These are phyloP conservation scores for Anoplophora glabripennis DNA, from an alignment of 1,140 invertebrate species.

Conservation along the genomic window DNA sequence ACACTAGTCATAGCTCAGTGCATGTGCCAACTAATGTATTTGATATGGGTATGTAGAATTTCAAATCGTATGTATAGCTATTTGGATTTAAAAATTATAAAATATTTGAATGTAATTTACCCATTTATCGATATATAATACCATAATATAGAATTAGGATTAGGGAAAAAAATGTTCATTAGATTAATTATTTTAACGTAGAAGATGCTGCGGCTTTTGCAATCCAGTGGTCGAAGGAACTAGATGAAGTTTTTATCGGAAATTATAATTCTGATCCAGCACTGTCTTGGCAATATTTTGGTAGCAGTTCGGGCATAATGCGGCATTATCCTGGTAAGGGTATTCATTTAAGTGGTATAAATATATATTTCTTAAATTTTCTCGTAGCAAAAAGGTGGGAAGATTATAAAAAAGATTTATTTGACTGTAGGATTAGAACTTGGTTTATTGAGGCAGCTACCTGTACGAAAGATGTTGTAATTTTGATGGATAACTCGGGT, in stretches of 20 bases:
- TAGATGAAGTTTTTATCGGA: slow-evolving; percentile 80
- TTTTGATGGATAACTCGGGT: slow-evolving; percentile 93
- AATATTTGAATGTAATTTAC: not conserved
- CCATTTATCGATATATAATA: not conserved
- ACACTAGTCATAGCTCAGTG: slow-evolving; percentile 79
- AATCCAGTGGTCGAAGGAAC: slow-evolving; percentile 80
- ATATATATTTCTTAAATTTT: not conserved
- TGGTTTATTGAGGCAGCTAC: slow-evolving; percentile 98
- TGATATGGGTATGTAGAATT: slow-evolving; percentile 64
- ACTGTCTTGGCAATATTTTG: slow-evolving; percentile 95
- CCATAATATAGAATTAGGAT: not conserved
- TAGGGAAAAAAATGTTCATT: not conserved
- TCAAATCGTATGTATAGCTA: not conserved
- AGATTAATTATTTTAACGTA: slow-evolving; percentile 26
- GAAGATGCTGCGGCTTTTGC: slow-evolving; percentile 64
- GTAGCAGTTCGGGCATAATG: slow-evolving; percentile 87
- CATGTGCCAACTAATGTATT: slow-evolving; percentile 94
- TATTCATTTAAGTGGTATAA: not conserved
- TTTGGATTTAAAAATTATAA: slow-evolving; percentile 2
- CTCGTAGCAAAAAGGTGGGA: slow-evolving; percentile 54
- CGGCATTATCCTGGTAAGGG: slow-evolving; percentile 77
- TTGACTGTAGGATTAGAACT: slow-evolving; percentile 81
- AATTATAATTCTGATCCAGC: slow-evolving; percentile 88
- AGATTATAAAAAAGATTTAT: slow-evolving; percentile 54
- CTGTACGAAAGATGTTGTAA: slow-evolving; percentile 95